Percentiles rank a stretch among this genome's conserved stretches.
Evolutionary conservation across 2,797 vertebrate species (phyloP).

Genomic region (Paedocypris micromegethes): DNA sequence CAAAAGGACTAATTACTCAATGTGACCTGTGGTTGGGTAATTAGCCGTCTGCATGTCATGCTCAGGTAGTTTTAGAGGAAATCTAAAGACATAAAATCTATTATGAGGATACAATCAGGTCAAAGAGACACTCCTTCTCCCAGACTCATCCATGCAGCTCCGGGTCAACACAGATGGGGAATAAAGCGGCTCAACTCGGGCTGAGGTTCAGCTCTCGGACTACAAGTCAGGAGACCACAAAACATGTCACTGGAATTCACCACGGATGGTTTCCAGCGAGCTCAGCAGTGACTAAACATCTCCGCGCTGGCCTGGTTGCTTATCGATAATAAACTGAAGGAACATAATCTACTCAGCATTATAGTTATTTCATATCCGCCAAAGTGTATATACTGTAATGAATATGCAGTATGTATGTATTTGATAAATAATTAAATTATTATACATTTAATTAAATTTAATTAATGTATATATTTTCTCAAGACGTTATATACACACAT

Average conservation of each 20-base stretch:
- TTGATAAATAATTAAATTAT: no score
- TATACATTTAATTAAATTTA: no score
- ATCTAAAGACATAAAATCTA: constrained; percentile 28
- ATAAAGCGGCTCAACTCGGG: constrained; percentile 32
- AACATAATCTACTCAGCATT: constrained; percentile 42
- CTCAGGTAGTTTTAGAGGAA: constrained; percentile 21
- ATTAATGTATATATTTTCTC: no score
- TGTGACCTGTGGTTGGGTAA: constrained; percentile 2
- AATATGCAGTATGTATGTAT: no score
- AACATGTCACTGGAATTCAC: constrained; percentile 58
- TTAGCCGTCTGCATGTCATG: constrained; percentile 28
- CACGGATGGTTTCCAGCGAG: constrained; percentile 44
- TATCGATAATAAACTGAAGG: constrained; percentile 25
- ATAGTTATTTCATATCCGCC: no score
- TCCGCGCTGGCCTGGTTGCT: constrained; percentile 53
- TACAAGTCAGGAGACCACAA: constrained; percentile 49
- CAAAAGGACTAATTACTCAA: background rate
- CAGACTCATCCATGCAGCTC: constrained; percentile 20
- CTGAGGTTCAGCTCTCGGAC: constrained; percentile 55
- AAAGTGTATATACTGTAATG: no score
- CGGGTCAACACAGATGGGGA: constrained; percentile 31
- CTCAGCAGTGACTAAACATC: constrained; percentile 56
- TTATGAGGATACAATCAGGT: constrained; percentile 28
- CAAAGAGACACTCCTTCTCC: constrained; percentile 11
- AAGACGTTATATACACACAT: no score